Evolutionary conservation across 2,113 vertebrate genomes (phyloP).

Genomic region (Parotia lawesii): DNA sequence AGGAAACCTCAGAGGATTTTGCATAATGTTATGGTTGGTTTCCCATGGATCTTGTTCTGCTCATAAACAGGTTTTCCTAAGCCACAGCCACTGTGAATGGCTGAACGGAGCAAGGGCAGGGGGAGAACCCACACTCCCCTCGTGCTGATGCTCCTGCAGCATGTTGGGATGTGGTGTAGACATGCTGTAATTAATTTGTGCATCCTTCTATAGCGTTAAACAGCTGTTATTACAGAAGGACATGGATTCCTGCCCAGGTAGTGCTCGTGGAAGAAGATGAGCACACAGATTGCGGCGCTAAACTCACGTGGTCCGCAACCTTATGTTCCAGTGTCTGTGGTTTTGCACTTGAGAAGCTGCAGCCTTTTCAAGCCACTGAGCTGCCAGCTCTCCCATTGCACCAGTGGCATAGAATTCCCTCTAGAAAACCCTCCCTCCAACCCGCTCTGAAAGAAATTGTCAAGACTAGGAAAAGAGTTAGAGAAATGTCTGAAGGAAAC

Average conservation of each 20-base stretch:
- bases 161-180: not conserved
- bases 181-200: conserved; percentile 32
- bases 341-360: not conserved
- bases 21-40: accelerated
- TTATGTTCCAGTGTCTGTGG: not conserved
- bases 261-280: not conserved
- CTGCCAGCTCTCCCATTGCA: not conserved
- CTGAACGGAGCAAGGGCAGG: not conserved
- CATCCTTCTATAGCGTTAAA: conserved; percentile 38
- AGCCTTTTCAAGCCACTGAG: conserved; percentile 2
- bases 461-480: not conserved
- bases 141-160: not conserved
- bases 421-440: not conserved
- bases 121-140: not conserved
- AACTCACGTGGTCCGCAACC: not conserved
- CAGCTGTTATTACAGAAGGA: conserved; percentile 56
- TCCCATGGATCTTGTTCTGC: not conserved
- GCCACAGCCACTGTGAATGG: not conserved
- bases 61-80: not conserved
- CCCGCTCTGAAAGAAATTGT: accelerated
- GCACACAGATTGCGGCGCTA: not conserved
- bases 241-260: conserved; percentile 60
- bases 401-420: not conserved
- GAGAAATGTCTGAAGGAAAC: not conserved
- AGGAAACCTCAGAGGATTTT: not conserved